Evolutionary conservation across 2,888 invertebrate genomes (phyloP), one percentile per base, ranked within the genome.

Genomic region (Tiliacea aurago): DNA sequence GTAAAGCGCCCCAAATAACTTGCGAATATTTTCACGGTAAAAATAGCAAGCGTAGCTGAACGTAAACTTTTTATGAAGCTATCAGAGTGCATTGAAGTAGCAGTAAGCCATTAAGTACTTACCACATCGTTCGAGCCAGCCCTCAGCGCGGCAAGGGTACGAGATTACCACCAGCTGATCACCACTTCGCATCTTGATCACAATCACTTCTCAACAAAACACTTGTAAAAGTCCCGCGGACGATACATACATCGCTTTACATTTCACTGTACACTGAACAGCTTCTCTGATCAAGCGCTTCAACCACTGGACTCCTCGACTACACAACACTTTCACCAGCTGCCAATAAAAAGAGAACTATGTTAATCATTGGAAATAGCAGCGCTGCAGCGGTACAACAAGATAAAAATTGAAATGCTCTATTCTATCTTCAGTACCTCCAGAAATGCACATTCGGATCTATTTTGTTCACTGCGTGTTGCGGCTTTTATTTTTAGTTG

Each of bases 71-170:
- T 0, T 47, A 47, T 18, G 18, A 6, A 47, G 15, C 41, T 65
- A 56, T n/a, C 62, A 41, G 33, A 65, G 33, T 51, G 43, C 33
- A 67, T 47, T 41, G n/a, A 66, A 58, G 23, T 66, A 49, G 28
- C 53, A 37, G 4, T 33, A 81, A 23, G 10, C 43, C 53, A 37
- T 3, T 33, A 81, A 23, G 10, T 49, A 83, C 95, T 95, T 87
- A 96, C 96, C 96, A 84, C 95, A 96, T 94, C 94, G 91, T 78
- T 96, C 93, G 37, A 96, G 91, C 96, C 96, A 96, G 59, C 96
- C 96, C 86, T 96, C 96, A 28, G 93, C 96, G 61, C 95, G 94
- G 87, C 96, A 96, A 41, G 96, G 96, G 80, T 94, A 96, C 67
- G 92, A 88, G 78, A 96, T 96, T 84, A 92, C 92, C 79, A 94